Evolutionary conservation across 2,113 vertebrate species (phyloP), one percentile per base, ranked within the genome.

Genomic region (Brachypteracias leptosomus): DNA sequence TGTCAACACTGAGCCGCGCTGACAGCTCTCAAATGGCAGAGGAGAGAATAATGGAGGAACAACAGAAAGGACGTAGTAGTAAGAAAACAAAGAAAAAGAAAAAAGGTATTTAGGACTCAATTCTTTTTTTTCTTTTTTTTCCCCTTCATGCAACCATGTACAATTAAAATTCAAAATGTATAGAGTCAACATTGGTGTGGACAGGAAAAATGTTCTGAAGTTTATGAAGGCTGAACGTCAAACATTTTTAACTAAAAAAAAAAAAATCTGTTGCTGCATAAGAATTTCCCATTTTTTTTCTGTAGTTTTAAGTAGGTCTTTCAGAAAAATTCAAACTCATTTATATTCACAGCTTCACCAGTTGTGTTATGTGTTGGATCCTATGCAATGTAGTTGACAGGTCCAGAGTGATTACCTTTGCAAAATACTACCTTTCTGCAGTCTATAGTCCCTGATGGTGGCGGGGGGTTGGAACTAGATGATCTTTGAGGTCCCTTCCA

Each of bases 41-140:
- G 95, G 99, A 99, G 93, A 98, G 99, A 72, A 99, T 99, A 93
- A 96, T 99, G 97, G 99, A 99, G 96, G 99, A 99, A 85, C 99
- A 99, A 89, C 98, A 99, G 91, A 99, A 99, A 97, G 99, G 99
- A 38, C 99, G 99, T 13, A 99, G 99, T 92, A 99, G 99, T 97
- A 99, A 99, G 97, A 99, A 99, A 97, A 98, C 98, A 38, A 99
- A 99, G 98, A 99, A 99, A 97, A 99, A 99, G 98, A 99, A 99
- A 96, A 99, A 99, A 98, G 99, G 99, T 99, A 96, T 38, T n/a
- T 63, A 22, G 29, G 3, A 90, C 36, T 90, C 6, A 2, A 15
- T 29, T 14, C 5, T 21, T 22, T 22, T 16, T 21, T 40, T 25
- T 21, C 20, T 22, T 16, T 21, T 40, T 25, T 20, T 18, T 0